Evolutionary conservation across 1,140 invertebrate species (phyloP).

Genomic region (Brachionus asplanchnoidis): DNA sequence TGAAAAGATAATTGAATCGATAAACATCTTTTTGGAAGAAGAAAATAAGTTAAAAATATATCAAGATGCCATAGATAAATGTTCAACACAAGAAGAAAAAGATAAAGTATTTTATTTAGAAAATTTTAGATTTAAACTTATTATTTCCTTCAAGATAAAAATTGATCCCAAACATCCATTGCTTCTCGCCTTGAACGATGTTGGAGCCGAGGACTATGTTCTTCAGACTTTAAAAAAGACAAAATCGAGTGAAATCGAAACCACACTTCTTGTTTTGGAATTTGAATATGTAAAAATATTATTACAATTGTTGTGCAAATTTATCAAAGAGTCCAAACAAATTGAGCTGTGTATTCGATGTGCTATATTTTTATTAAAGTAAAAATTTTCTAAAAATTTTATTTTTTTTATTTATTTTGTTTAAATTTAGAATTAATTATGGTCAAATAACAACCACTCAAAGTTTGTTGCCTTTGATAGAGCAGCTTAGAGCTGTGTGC

Average conservation of each 20-base stretch:
- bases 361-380: conserved; percentile 72
- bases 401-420: not conserved
- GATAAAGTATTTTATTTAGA: not conserved
- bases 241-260: conserved; percentile 78
- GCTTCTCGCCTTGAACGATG: conserved; percentile 63
- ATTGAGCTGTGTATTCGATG: conserved; percentile 71
- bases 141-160: not conserved
- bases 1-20: conserved; percentile 78
- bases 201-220: conserved; percentile 68
- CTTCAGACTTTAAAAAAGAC: conserved; percentile 72
- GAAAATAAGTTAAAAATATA: conserved; percentile 49
- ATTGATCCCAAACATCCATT: conserved; percentile 59
- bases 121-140: not conserved
- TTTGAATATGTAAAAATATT: conserved; percentile 75
- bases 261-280: conserved; percentile 76
- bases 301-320: conserved; percentile 65
- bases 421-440: conserved; percentile 66
- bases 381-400: conserved; percentile 20
- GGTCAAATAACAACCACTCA: conserved; percentile 70
- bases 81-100: not conserved
- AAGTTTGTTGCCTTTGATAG: conserved; percentile 66
- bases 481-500: conserved; percentile 64
- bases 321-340: conserved; percentile 64
- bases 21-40: conserved; percentile 69
- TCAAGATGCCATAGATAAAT: conserved; percentile 40